These are phyloP conservation scores for Collichthys lucidus DNA, from an alignment of 2,113 vertebrate genomes.

Conservation along the genomic window DNA sequence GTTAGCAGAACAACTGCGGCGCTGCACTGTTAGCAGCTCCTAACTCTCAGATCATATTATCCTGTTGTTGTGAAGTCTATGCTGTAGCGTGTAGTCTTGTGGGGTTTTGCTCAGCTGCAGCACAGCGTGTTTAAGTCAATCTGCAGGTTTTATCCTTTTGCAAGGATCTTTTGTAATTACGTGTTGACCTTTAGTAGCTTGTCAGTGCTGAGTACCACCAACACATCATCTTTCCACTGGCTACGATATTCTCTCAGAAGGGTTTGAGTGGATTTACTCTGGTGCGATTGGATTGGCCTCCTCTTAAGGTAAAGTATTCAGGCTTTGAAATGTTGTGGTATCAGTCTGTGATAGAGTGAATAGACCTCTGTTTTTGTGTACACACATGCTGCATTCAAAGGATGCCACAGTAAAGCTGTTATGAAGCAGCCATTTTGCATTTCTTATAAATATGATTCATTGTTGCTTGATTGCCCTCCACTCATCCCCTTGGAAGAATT, in stretches of 20 bases:
- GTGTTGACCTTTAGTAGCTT: slow-evolving; percentile 10
- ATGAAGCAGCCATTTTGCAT: background rate
- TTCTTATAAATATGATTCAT: background rate
- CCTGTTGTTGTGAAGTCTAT: background rate
- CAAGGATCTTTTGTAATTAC: slow-evolving; percentile 9
- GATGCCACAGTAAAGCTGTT: background rate
- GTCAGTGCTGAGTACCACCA: slow-evolving; percentile 9
- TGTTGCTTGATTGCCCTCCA: background rate
- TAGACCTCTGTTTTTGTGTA: background rate
- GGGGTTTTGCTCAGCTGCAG: slow-evolving; percentile 13
- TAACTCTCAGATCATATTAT: slow-evolving; percentile 15
- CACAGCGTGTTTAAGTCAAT: slow-evolving; percentile 12
- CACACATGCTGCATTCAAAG: background rate
- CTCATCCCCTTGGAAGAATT: background rate
- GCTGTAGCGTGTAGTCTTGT: background rate
- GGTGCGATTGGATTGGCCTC: background rate
- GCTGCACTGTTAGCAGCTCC: slow-evolving; percentile 3
- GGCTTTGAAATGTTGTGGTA: background rate
- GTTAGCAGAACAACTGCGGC: slow-evolving; percentile 21
- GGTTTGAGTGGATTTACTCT: slow-evolving; percentile 4
- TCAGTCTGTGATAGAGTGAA: background rate
- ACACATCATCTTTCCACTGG: slow-evolving; percentile 3
- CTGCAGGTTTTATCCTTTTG: slow-evolving; percentile 18
- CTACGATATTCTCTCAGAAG: slow-evolving; percentile 16
- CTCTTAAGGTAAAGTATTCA: slow-evolving; percentile 55